Evolutionary conservation across 2,888 invertebrate species (phyloP).

Genomic region (Corythucha ciliata): DNA sequence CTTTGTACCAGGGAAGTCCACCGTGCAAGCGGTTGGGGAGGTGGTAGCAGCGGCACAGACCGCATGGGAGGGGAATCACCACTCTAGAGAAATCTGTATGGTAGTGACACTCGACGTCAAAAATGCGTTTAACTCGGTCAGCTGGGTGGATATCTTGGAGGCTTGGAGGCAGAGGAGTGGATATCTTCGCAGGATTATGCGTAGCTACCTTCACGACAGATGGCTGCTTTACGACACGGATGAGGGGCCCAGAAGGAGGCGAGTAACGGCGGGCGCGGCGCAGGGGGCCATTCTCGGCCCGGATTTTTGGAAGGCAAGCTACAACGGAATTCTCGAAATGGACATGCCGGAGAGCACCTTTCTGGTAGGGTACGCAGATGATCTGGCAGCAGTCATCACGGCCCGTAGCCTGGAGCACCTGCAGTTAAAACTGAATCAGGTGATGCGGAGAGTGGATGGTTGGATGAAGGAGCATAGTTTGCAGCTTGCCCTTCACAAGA

Average conservation of each 20-base stretch:
- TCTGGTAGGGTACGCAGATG: slow-evolving; percentile 15
- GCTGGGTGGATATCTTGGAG: slow-evolving; percentile 27
- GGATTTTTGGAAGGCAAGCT: slow-evolving; percentile 32
- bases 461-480: slow-evolving; percentile 30
- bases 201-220: slow-evolving; percentile 30
- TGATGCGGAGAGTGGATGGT: slow-evolving; percentile 15
- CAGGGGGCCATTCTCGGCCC: slow-evolving; percentile 28
- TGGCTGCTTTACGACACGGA: background rate
- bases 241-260: slow-evolving; percentile 1
- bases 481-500: slow-evolving; percentile 29
- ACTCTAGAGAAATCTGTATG: slow-evolving; percentile 20
- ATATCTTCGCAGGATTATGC: slow-evolving; percentile 29
- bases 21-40: slow-evolving; percentile 25
- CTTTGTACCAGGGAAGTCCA: slow-evolving; percentile 29
- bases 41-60: slow-evolving; percentile 20
- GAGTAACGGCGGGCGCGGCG: slow-evolving; percentile 28
- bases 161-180: slow-evolving; percentile 24
- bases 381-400: slow-evolving; percentile 2
- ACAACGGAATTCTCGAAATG: slow-evolving; percentile 27
- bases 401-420: slow-evolving; percentile 16
- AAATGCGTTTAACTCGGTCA: slow-evolving; percentile 33
- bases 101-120: slow-evolving; percentile 27
- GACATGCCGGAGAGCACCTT: slow-evolving; percentile 22
- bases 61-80: slow-evolving; percentile 1
- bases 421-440: slow-evolving; percentile 16